Evolutionary conservation across 2,113 vertebrate genomes (phyloP).

Genomic region (Eulemur rufifrons): DNA sequence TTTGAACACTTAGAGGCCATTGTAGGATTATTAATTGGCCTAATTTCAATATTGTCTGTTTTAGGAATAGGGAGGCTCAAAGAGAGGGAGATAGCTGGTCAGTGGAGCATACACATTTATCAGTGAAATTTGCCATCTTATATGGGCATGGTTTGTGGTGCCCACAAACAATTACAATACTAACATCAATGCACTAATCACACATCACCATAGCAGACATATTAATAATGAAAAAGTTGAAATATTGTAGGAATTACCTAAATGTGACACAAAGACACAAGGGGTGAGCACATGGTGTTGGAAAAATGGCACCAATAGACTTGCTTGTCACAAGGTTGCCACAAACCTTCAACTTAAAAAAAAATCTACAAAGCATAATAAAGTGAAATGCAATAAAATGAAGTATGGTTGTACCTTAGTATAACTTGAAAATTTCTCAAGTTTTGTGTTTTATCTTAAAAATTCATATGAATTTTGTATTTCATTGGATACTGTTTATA

Average conservation of each 20-base stretch:
- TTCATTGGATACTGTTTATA: background rate
- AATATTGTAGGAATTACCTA: too few relatives aligned
- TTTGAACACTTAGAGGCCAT: background rate
- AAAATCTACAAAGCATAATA: background rate
- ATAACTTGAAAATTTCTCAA: slow-evolving; percentile 35
- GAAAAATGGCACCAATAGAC: too few relatives aligned
- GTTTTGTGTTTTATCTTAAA: slow-evolving; percentile 26
- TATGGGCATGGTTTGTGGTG: background rate
- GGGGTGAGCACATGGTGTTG: too few relatives aligned
- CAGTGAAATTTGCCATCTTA: background rate
- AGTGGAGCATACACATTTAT: background rate
- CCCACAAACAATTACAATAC: background rate
- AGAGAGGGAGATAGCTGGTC: background rate
- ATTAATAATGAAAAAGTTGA: background rate
- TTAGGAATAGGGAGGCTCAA: background rate
- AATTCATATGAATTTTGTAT: slow-evolving; percentile 33
- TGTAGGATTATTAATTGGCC: background rate
- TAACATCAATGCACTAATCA: background rate
- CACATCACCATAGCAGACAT: background rate
- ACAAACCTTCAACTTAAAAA: too few relatives aligned
- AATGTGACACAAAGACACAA: too few relatives aligned
- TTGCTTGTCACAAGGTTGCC: too few relatives aligned
- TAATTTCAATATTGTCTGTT: background rate
- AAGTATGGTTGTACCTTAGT: background rate
- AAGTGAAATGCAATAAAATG: background rate